Evolutionary conservation across 2,797 vertebrate species (phyloP).

Genomic region (Ammospiza maritima): DNA sequence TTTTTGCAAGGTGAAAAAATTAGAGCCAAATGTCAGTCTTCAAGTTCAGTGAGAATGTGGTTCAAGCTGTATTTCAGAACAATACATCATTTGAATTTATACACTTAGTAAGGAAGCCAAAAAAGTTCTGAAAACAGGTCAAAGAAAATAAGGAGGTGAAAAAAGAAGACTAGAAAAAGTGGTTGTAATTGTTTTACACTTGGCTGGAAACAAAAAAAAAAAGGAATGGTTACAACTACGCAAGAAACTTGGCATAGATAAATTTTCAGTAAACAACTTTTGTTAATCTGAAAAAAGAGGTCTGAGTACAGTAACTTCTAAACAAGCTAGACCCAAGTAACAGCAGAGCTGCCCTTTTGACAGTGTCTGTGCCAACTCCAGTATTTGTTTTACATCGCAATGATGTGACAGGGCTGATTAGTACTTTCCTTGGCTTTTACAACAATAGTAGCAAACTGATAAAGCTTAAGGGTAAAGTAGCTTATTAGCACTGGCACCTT

Average conservation of each 20-base stretch:
- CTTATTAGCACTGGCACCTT: neutral
- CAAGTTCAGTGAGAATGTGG: neutral
- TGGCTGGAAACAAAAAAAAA: neutral
- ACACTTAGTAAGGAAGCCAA: neutral
- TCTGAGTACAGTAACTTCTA: neutral
- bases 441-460: slow-evolving; percentile 7
- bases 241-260: neutral
- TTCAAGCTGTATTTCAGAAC: neutral
- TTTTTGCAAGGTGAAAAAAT: neutral
- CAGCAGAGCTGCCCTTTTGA: neutral
- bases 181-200: neutral
- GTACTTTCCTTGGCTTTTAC: neutral
- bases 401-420: neutral
- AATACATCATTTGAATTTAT: neutral
- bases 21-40: neutral
- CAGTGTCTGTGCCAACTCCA: neutral
- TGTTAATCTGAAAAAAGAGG: neutral
- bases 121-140: slow-evolving; percentile 18
- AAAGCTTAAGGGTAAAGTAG: slow-evolving; percentile 15
- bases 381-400: neutral
- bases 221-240: neutral
- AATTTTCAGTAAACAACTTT: neutral
- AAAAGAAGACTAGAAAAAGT: neutral
- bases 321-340: neutral
- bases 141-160: neutral